Conservation (phyloP, 2,888 invertebrate species). For the Drosophila koepferae region DNA sequence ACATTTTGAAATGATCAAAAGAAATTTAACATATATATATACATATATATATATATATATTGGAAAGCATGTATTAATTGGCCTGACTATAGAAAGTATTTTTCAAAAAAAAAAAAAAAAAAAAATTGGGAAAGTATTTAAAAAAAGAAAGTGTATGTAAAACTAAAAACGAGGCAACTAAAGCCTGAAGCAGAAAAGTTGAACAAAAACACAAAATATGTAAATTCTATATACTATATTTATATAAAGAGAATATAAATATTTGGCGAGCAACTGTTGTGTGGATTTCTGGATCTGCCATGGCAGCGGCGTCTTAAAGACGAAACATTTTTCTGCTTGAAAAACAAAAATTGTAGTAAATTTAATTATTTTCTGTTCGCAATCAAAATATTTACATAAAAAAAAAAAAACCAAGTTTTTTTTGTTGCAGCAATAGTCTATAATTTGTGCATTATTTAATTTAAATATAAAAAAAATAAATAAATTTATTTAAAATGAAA, state of each 20-base stretch:
- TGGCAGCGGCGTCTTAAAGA: slow-evolving; percentile 65
- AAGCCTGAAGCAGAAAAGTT: slow-evolving; percentile 17
- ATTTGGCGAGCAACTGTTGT: slow-evolving; percentile 51
- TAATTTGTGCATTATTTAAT: slow-evolving; percentile 78
- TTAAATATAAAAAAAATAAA: slow-evolving; percentile 56
- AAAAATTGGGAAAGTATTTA: slow-evolving; percentile 1
- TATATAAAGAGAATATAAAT: slow-evolving; percentile 14
- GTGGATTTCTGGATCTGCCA: slow-evolving; percentile 38
- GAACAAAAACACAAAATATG: slow-evolving; percentile 31
- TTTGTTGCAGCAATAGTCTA: slow-evolving; percentile 54
- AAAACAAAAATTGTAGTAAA: slow-evolving; percentile 58
- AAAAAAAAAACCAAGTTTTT: slow-evolving; percentile 61
- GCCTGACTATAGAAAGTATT: slow-evolving; percentile 63
- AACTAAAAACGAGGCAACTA: slow-evolving; percentile 20
- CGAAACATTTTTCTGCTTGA: slow-evolving; percentile 35
- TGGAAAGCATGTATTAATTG: slow-evolving; percentile 66
- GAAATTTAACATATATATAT: slow-evolving; percentile 5
- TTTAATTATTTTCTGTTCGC: slow-evolving; percentile 59
- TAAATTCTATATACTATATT: slow-evolving; percentile 53
- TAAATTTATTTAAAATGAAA: slow-evolving; percentile 7
- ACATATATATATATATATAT: slow-evolving; percentile 17
- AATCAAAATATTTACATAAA: slow-evolving; percentile 37
- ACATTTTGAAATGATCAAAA: slow-evolving; percentile 37
- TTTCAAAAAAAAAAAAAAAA: slow-evolving; percentile 29
- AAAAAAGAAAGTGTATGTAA: slow-evolving; percentile 44